phyloP scores from a whole-genome alignment of 2,888 invertebrate genomes.

The Habroteleia sp. region DNA sequence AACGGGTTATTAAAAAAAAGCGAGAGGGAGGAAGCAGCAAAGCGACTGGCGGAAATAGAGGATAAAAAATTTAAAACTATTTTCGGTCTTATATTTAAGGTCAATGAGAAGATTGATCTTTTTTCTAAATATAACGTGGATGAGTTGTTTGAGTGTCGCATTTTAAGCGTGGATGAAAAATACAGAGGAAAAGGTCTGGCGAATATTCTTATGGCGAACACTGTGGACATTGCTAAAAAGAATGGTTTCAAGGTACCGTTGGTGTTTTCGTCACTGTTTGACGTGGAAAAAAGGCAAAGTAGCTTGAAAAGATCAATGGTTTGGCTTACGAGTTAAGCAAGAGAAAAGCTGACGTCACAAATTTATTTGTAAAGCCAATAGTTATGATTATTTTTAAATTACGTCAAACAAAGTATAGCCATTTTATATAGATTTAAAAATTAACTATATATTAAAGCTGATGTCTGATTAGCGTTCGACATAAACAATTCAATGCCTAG shows the following conservation, averaged over 20 bases:
- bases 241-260: conserved; percentile 86
- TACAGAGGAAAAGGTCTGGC: conserved; percentile 89
- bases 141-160: conserved; percentile 89
- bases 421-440: too few relatives aligned
- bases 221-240: conserved; percentile 85
- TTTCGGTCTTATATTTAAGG: conserved; percentile 88
- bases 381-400: too few relatives aligned
- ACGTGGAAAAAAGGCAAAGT: too few relatives aligned
- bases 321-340: too few relatives aligned
- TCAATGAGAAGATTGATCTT: conserved; percentile 86
- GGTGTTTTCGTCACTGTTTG: too few relatives aligned
- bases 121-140: conserved; percentile 86
- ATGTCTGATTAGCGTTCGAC: conserved; percentile 16
- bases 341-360: too few relatives aligned
- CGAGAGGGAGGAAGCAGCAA: conserved; percentile 86
- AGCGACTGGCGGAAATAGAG: conserved; percentile 85
- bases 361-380: too few relatives aligned
- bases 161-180: conserved; percentile 88
- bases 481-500: conserved; percentile 1
- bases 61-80: conserved; percentile 90
- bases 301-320: too few relatives aligned
- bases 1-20: conserved; percentile 89
- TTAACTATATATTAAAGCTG: conserved; percentile 32
- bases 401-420: too few relatives aligned
- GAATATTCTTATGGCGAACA: conserved; percentile 86